Conservation (phyloP, 2,888 invertebrate genomes). For the Oligia fasciuncula region DNA sequence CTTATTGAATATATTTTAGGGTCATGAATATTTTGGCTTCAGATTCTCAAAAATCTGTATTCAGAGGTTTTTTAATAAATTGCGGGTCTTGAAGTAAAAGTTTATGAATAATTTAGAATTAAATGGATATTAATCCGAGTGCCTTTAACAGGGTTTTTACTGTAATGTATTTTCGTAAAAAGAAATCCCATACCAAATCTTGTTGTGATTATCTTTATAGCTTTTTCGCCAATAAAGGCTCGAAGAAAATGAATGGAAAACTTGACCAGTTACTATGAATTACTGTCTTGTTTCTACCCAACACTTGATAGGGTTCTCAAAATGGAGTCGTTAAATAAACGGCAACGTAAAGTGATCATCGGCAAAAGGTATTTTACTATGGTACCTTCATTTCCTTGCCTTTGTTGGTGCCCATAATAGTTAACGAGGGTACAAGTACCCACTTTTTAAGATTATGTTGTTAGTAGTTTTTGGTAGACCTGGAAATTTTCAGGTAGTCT, state of each 20-base stretch:
- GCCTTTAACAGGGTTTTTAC: no score
- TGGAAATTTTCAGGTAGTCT: background rate
- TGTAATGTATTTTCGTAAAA: background rate
- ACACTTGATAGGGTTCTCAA: conserved; percentile 51
- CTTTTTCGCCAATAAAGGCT: conserved; percentile 15
- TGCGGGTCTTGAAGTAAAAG: background rate
- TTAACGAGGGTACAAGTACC: conserved; percentile 49
- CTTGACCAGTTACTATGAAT: conserved; percentile 37
- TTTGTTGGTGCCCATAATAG: conserved; percentile 53
- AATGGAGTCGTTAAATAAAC: conserved; percentile 63
- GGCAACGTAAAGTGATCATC: conserved; percentile 61
- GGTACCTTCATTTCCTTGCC: conserved; percentile 55
- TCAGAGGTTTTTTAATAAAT: conserved; percentile 15
- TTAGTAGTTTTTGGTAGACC: conserved; percentile 29
- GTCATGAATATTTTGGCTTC: conserved; percentile 34
- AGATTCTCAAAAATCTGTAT: conserved; percentile 12
- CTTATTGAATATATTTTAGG: conserved; percentile 14
- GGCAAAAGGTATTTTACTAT: conserved; percentile 48
- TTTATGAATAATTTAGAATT: background rate
- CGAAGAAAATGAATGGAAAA: conserved; percentile 23
- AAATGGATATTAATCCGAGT: background rate
- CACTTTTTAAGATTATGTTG: conserved; percentile 46
- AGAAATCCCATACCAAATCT: background rate
- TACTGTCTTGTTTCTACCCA: conserved; percentile 36
- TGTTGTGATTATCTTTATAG: conserved; percentile 12